phyloP scores from a whole-genome alignment of 2,888 invertebrate genomes.

The Ephialtes manifestator region DNA sequence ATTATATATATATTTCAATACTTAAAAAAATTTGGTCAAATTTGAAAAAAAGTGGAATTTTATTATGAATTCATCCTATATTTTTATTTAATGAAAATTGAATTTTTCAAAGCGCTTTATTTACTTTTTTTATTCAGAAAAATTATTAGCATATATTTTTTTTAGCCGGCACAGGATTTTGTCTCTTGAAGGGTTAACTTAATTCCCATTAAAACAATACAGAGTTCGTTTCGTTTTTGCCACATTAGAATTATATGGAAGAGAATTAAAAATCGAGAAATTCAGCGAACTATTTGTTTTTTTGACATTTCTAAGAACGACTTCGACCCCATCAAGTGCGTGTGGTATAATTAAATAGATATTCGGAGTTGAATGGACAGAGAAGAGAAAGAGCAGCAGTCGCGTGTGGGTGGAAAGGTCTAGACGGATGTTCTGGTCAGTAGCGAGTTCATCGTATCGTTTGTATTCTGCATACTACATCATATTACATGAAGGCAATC shows the following conservation, averaged over 20 bases:
- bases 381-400: slow-evolving; percentile 7
- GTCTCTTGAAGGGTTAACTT: too few relatives aligned
- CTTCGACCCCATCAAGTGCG: slow-evolving; percentile 21
- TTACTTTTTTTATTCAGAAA: too few relatives aligned
- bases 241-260: slow-evolving; percentile 19
- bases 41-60: too few relatives aligned
- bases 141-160: too few relatives aligned
- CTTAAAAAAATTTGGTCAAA: too few relatives aligned
- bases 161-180: too few relatives aligned
- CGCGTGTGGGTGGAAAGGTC: slow-evolving; percentile 53
- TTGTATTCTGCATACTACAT: slow-evolving; percentile 14
- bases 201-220: not conserved
- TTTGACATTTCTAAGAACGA: slow-evolving; percentile 58
- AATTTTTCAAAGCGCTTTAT: too few relatives aligned
- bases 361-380: slow-evolving; percentile 57
- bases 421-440: slow-evolving; percentile 29
- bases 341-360: slow-evolving; percentile 58
- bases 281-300: slow-evolving; percentile 37
- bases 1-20: too few relatives aligned
- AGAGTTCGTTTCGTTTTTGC: not conserved
- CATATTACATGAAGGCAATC: too few relatives aligned
- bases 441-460: not conserved
- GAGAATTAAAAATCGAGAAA: not conserved
- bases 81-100: too few relatives aligned
- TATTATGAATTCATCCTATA: too few relatives aligned